Base-by-base conservation (phyloP, 2,888 invertebrate species). In the Hanleya hanleyi region DNA sequence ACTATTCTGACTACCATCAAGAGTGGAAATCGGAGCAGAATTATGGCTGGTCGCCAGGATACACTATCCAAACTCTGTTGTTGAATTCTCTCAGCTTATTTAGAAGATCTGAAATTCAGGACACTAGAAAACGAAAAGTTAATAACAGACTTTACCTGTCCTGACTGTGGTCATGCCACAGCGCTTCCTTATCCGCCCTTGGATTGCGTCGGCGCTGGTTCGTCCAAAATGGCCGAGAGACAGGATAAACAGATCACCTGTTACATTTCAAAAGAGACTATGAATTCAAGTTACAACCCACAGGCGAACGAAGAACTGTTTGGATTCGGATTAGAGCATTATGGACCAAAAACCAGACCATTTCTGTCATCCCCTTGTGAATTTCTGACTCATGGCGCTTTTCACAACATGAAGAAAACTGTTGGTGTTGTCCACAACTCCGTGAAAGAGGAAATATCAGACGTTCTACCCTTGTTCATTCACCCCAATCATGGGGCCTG, bases 291-390 rank as follows among this genome's bases (percentile, higher is more conserved):
- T 15, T 15, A 26, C 29, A 64, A 5, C 15, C 64, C 64, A 7
- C 15, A 37, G 2, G 15, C 35, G 1, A 37, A 26, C 36, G 35
- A 37, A 9, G 64, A 64, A n/a, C 15, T 64, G 15, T 64, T 4
- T 64, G 64, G 64, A 3, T 36, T 37, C 15, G 38, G 64, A 5
- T 35, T 64, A 36, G 64, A 35, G 18, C 18, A 37, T 37, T n/a
- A n/a, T n/a, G n/a, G 37, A 5, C n/a, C 18, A 3, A 26, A 36
- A 4, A 18, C 12, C 15, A 26, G 38, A 15, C 4, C 29, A 5
- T 37, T 64, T 26, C n/a, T 32, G 64, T 18, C 64, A 2, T 64
- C 64, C 22, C 64, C 64, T 22, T 64, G 64, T 37, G 64, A 64
- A 35, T 4, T 37, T 18, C 9, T 64, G n/a, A 22, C 64, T 5